Base-by-base conservation (phyloP, 1,140 invertebrate genomes). In the Drosophila ficusphila region DNA sequence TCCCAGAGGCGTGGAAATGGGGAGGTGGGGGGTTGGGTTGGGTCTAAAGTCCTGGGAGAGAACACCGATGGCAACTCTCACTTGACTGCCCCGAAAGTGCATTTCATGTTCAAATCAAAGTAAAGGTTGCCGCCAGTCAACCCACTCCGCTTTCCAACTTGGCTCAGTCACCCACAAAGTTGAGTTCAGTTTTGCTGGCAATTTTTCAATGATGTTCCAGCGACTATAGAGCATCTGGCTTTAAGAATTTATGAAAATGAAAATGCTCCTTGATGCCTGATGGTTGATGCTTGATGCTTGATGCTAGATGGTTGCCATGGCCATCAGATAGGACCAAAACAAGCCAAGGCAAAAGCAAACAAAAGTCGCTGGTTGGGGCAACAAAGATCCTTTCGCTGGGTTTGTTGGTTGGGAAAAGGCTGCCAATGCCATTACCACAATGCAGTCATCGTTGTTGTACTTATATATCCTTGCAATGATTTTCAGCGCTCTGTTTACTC, bases 41-140 rank as follows among this genome's bases (percentile, higher is more conserved):
- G n/a, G n/a, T n/a, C n/a, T n/a, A n/a, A n/a, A 16, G 9, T 38
- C 60, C 60, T 61, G 42, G 34, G 58, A 64, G 60, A 34, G 25
- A 11, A 38, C 61, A 68, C 64, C 64, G 64, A 68, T 68, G 64
- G 64, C 64, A 68, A 68, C 64, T 68, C 64, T 68, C 64, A 67
- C 64, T 68, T 68, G 64, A 68, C 64, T 68, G 64, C 64, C 61
- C 61, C 51, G 64, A 52, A 68, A 68, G 64, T 68, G 64, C 64
- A 68, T 68, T 68, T 68, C 60, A 68, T 68, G 64, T 68, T 68
- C 60, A 52, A 68, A 68, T 68, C 64, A 68, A 68, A 68, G 64
- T 68, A 67, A 67, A 68, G 64, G 64, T 68, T 68, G 64, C 60
- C 62, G 23, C 21, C 61, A 65, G 29, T 11, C 61, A 62, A 12